These are phyloP conservation scores for Nymphalis io DNA, from an alignment of 1,140 invertebrate genomes.

Conservation along the genomic window DNA sequence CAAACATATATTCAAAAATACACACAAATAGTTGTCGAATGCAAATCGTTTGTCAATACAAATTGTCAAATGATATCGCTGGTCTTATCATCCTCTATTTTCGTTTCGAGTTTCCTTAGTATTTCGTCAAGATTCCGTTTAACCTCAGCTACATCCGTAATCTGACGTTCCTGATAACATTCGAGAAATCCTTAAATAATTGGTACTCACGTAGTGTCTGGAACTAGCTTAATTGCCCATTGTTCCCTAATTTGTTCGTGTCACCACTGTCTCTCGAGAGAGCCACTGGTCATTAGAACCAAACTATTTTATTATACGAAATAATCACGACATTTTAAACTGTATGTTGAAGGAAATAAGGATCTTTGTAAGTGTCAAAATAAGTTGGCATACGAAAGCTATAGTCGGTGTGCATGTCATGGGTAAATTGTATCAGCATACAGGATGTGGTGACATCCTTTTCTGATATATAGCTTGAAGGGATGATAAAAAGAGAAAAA, in stretches of 20 bases:
- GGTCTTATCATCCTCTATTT: too few relatives aligned
- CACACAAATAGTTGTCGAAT: too few relatives aligned
- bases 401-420: conserved; percentile 33
- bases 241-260: conserved; percentile 61
- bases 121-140: conserved; percentile 10
- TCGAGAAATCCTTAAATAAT: conserved; percentile 50
- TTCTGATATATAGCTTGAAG: not conserved
- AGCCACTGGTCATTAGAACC: conserved; percentile 43
- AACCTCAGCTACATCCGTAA: conserved; percentile 23
- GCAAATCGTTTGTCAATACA: too few relatives aligned
- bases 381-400: conserved; percentile 16
- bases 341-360: not conserved
- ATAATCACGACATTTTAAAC: not conserved
- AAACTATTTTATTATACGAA: not conserved
- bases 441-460: conserved; percentile 27
- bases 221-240: conserved; percentile 58
- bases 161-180: conserved; percentile 29
- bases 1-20: too few relatives aligned
- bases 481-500: conserved; percentile 2
- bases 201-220: conserved; percentile 46
- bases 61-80: too few relatives aligned
- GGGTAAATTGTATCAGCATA: conserved; percentile 38
- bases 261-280: conserved; percentile 51
- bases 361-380: not conserved
- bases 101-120: not conserved